A percentile compares a stretch with the other conserved stretches of the same genome.
Evolutionary conservation across 1,140 invertebrate genomes (phyloP).

Genomic region (Zaprionus vittiger): DNA sequence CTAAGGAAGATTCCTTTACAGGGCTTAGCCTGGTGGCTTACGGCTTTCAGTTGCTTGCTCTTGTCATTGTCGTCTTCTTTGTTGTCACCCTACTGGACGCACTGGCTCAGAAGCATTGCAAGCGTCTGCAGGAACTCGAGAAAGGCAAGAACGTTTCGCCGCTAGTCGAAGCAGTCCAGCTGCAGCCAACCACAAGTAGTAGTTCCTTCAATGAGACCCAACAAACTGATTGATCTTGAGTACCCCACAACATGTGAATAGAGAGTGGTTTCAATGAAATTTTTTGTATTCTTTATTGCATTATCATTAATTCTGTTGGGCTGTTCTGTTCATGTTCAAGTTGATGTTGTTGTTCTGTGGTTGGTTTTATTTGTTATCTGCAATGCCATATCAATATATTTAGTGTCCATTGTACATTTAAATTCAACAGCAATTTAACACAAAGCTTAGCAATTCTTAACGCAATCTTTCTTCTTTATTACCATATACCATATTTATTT

Average conservation of each 20-base stretch:
- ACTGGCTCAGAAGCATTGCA: conserved; percentile 96
- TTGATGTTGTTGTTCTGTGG: conserved; percentile 44
- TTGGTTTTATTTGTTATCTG: conserved; percentile 43
- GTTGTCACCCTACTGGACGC: conserved; percentile 97
- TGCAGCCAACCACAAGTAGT: not conserved
- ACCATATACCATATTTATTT: conserved; percentile 15
- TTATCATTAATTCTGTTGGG: conserved; percentile 68
- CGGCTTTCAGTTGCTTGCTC: conserved; percentile 95
- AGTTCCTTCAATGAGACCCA: not conserved
- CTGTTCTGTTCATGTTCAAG: conserved; percentile 51
- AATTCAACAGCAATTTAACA: conserved; percentile 84
- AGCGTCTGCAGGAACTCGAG: conserved; percentile 87
- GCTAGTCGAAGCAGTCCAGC: not conserved
- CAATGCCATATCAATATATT: conserved; percentile 60
- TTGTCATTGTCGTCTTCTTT: conserved; percentile 97
- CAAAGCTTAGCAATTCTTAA: conserved; percentile 82
- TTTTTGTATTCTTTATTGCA: conserved; percentile 79
- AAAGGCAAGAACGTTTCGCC: not conserved
- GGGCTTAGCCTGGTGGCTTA: conserved; percentile 89
- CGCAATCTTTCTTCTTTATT: conserved; percentile 41
- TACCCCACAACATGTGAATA: not conserved
- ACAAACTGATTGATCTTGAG: not conserved
- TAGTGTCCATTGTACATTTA: conserved; percentile 82
- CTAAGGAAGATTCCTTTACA: conserved; percentile 3
- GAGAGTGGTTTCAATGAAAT: conserved; percentile 45